A percentile compares a stretch with the other conserved stretches of the same genome.
Evolutionary conservation across 2,888 invertebrate genomes (phyloP).

Genomic region (Perithous albicinctus): DNA sequence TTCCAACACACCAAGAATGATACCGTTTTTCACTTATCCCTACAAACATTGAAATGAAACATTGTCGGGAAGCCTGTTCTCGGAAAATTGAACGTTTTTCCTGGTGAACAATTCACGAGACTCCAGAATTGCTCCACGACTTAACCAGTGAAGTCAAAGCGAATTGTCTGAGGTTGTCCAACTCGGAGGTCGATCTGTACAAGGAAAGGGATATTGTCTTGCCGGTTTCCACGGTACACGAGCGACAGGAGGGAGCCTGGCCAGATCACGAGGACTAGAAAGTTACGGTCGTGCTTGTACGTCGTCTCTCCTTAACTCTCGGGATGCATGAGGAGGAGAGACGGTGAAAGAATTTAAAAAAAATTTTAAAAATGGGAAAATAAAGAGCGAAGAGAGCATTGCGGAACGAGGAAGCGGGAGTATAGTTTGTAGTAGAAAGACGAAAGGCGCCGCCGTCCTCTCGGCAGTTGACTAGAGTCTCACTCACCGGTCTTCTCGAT

Average conservation of each 20-base stretch:
- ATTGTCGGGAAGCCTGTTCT: neutral
- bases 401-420: constrained; percentile 67
- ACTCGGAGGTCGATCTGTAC: constrained; percentile 2
- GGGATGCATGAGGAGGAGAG: constrained; percentile 33
- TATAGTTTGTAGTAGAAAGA: constrained; percentile 68
- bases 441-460: constrained; percentile 76
- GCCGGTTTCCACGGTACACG: constrained; percentile 32
- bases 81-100: constrained; percentile 9
- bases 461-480: constrained; percentile 60
- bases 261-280: constrained; percentile 43
- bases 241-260: constrained; percentile 20
- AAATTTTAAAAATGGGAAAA: constrained; percentile 52
- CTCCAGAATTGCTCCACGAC: neutral
- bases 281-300: constrained; percentile 32
- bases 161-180: constrained; percentile 9
- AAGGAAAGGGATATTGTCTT: constrained; percentile 8
- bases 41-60: neutral
- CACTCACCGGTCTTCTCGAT: constrained; percentile 42
- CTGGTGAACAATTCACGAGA: neutral
- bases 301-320: constrained; percentile 21
- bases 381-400: constrained; percentile 33
- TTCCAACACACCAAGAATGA: constrained; percentile 1
- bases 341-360: constrained; percentile 20
- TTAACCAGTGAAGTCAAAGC: neutral
- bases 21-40: neutral